A percentile compares a stretch with the other conserved stretches of the same genome.
phyloP scores from a whole-genome alignment of 1,140 invertebrate genomes.

The Maconellicoccus hirsutus region DNA sequence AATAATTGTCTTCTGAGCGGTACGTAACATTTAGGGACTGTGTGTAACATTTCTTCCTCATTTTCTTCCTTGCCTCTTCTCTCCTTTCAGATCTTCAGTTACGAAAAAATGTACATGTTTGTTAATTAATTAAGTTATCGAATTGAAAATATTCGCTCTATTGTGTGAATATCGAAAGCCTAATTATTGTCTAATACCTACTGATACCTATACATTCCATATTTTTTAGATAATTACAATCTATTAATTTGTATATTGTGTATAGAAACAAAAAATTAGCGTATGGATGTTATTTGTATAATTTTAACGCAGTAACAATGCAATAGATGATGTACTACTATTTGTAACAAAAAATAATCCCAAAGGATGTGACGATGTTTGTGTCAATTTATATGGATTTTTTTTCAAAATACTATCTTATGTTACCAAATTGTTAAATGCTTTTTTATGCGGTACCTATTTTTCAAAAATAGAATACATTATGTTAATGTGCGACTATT shows the following conservation, averaged over 20 bases:
- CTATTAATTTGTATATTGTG: not conserved
- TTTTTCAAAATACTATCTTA: not conserved
- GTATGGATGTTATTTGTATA: not conserved
- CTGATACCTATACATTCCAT: not conserved
- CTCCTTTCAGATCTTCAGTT: too few relatives aligned
- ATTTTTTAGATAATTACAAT: not conserved
- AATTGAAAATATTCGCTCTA: too few relatives aligned
- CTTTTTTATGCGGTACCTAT: constrained; percentile 9
- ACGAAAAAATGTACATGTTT: too few relatives aligned
- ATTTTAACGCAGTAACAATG: not conserved
- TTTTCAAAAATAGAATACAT: not conserved
- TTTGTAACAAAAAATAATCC: not conserved
- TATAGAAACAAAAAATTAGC: not conserved
- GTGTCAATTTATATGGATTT: not conserved
- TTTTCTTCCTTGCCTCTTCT: too few relatives aligned
- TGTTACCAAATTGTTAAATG: not conserved
- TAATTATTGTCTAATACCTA: too few relatives aligned
- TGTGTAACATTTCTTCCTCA: too few relatives aligned
- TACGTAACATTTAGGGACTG: too few relatives aligned
- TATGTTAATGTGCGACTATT: not conserved
- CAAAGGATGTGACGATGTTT: not conserved
- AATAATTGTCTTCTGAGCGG: too few relatives aligned
- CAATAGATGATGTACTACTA: not conserved
- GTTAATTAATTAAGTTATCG: too few relatives aligned
- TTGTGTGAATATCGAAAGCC: too few relatives aligned